Percentiles rank a stretch among this genome's conserved stretches.
phyloP scores from a whole-genome alignment of 2,113 vertebrate genomes.

The Calyptomena viridis region DNA sequence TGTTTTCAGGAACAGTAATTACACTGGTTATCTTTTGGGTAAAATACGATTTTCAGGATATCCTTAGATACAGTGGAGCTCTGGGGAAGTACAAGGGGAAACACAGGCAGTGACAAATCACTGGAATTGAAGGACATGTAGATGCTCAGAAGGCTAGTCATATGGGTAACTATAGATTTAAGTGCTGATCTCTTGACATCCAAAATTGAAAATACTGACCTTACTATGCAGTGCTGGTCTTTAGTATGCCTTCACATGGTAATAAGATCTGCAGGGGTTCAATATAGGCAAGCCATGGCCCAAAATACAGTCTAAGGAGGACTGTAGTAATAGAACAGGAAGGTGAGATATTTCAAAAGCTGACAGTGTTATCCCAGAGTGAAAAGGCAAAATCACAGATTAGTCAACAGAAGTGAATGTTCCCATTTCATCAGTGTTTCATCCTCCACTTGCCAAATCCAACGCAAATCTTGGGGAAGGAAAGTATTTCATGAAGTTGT shows the following conservation, averaged over 20 bases:
- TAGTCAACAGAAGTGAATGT: neutral
- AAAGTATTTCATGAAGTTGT: conserved; percentile 16
- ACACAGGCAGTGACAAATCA: neutral
- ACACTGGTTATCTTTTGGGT: neutral
- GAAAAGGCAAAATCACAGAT: neutral
- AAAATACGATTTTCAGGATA: neutral
- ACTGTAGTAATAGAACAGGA: neutral
- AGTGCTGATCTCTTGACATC: neutral
- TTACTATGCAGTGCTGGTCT: neutral
- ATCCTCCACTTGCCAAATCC: neutral
- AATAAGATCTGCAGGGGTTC: neutral
- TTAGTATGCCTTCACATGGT: neutral
- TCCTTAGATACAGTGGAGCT: neutral
- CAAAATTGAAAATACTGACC: neutral
- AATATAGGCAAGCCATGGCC: neutral
- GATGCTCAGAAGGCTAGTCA: neutral
- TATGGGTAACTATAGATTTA: neutral
- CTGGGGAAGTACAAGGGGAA: neutral
- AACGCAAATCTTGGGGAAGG: conserved; percentile 10
- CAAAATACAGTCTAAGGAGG: neutral
- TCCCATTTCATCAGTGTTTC: neutral
- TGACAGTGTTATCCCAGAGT: neutral
- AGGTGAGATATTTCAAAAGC: neutral
- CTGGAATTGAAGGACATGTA: neutral
- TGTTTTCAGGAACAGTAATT: neutral